A percentile compares a stretch with the other conserved stretches of the same genome.
These are phyloP conservation scores for Chaetoderma sp. DNA, from an alignment of 2,888 invertebrate genomes.

Conservation along the genomic window DNA sequence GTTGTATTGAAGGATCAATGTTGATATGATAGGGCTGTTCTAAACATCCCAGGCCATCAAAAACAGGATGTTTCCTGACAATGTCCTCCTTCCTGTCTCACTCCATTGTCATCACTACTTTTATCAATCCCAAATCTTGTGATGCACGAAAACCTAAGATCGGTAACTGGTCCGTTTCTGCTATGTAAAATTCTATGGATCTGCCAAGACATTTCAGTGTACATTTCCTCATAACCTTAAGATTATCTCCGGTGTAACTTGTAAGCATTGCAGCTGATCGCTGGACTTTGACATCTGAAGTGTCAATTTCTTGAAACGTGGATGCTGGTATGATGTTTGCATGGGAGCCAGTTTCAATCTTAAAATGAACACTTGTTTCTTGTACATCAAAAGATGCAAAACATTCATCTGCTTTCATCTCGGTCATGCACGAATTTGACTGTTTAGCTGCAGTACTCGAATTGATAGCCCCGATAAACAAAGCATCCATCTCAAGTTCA, in stretches of 20 bases:
- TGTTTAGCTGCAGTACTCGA: no score
- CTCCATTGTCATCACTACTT: no score
- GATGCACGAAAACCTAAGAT: not conserved
- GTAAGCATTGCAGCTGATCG: not conserved
- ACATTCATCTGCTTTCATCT: not conserved
- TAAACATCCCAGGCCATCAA: no score
- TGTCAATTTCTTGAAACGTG: not conserved
- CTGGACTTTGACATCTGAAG: not conserved
- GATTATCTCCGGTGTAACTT: not conserved
- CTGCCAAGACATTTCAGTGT: not conserved
- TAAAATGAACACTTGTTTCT: not conserved
- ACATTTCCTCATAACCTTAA: not conserved
- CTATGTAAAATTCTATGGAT: not conserved
- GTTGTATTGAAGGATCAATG: conserved; percentile 2
- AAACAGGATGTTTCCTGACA: no score
- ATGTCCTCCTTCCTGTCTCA: no score
- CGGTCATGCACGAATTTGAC: no score
- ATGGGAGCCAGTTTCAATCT: conserved; percentile 1
- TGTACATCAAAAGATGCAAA: not conserved
- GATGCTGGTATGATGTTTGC: no score
- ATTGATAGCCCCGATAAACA: not conserved
- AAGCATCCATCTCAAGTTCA: not conserved
- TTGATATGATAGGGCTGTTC: not conserved
- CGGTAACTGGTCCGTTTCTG: not conserved
- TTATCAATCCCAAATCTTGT: not conserved